Evolutionary conservation across 2,888 invertebrate species (phyloP).

Genomic region (Polydesmus complanatus): DNA sequence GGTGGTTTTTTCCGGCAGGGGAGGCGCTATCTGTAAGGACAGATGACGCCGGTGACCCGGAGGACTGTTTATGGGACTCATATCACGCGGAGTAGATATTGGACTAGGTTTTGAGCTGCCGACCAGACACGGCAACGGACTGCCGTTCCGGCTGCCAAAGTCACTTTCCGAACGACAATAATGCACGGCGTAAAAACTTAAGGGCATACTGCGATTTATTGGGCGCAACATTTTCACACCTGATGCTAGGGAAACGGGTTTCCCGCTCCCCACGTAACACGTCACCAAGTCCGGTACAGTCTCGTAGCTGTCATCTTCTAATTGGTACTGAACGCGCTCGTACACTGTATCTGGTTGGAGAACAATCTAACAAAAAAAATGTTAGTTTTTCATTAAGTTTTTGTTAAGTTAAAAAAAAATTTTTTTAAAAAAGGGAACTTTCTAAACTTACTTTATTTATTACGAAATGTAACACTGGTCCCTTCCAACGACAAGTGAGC

Average conservation of each 20-base stretch:
- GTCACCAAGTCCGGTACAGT: slow-evolving; percentile 86
- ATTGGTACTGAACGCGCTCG: slow-evolving; percentile 79
- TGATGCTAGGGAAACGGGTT: slow-evolving; percentile 74
- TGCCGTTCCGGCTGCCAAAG: slow-evolving; percentile 23
- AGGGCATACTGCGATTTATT: slow-evolving; percentile 61
- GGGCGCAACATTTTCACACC: slow-evolving; percentile 77
- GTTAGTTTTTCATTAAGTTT: not conserved
- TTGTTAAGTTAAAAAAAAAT: not conserved
- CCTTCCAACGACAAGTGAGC: slow-evolving; percentile 71
- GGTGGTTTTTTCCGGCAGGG: slow-evolving; percentile 10
- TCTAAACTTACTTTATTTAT: slow-evolving; percentile 59
- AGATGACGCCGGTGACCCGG: slow-evolving; percentile 7
- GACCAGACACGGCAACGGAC: slow-evolving; percentile 22
- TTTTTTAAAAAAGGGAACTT: not conserved
- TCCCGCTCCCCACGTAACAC: slow-evolving; percentile 79
- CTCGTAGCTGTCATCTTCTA: slow-evolving; percentile 86
- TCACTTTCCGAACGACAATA: slow-evolving; percentile 34
- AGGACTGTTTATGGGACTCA: slow-evolving; percentile 14
- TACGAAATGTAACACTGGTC: slow-evolving; percentile 75
- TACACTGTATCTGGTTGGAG: slow-evolving; percentile 82
- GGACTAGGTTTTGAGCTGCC: slow-evolving; percentile 13
- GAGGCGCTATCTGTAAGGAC: not conserved
- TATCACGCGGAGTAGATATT: slow-evolving; percentile 9
- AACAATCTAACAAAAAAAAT: slow-evolving; percentile 44
- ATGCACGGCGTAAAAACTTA: slow-evolving; percentile 49